A percentile compares a stretch with the other conserved stretches of the same genome.
phyloP scores from a whole-genome alignment of 2,888 invertebrate genomes.

The Ornithoptera priamus region DNA sequence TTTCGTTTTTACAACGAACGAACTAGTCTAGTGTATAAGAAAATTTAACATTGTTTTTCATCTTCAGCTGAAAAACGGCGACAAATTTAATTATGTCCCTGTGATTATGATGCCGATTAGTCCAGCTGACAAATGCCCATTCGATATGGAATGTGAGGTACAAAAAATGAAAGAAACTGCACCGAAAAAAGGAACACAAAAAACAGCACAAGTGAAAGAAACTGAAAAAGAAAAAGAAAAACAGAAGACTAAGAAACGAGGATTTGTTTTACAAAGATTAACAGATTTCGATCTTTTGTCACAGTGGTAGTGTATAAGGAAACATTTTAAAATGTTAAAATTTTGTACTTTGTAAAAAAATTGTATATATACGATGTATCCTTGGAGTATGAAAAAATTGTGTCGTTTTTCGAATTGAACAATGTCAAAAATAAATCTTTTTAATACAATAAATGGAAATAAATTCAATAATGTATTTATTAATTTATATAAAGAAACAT shows the following conservation, averaged over 20 bases:
- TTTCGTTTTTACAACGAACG: too few relatives aligned
- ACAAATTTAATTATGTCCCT: conserved; percentile 58
- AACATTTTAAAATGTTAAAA: neutral
- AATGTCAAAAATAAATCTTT: too few relatives aligned
- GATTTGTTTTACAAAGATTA: conserved; percentile 60
- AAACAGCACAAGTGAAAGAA: conserved; percentile 34
- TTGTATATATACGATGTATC: too few relatives aligned
- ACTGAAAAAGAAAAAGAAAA: conserved; percentile 50
- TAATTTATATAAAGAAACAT: too few relatives aligned
- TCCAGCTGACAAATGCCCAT: conserved; percentile 63
- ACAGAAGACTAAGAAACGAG: conserved; percentile 56
- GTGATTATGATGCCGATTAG: conserved; percentile 72
- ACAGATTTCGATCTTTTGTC: conserved; percentile 69
- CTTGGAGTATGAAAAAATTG: too few relatives aligned
- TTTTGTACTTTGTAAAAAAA: neutral
- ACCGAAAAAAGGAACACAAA: conserved; percentile 29
- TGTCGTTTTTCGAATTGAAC: too few relatives aligned
- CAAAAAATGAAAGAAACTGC: conserved; percentile 53
- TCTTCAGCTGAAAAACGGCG: conserved; percentile 42
- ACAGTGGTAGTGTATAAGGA: conserved; percentile 52
- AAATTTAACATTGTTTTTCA: neutral
- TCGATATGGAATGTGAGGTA: conserved; percentile 63
- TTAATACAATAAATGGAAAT: too few relatives aligned
- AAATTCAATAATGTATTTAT: too few relatives aligned
- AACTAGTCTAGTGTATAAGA: neutral